Evolutionary conservation across 2,113 vertebrate species (phyloP), one percentile per base, ranked within the genome.

Genomic region (Heterocephalus glaber): DNA sequence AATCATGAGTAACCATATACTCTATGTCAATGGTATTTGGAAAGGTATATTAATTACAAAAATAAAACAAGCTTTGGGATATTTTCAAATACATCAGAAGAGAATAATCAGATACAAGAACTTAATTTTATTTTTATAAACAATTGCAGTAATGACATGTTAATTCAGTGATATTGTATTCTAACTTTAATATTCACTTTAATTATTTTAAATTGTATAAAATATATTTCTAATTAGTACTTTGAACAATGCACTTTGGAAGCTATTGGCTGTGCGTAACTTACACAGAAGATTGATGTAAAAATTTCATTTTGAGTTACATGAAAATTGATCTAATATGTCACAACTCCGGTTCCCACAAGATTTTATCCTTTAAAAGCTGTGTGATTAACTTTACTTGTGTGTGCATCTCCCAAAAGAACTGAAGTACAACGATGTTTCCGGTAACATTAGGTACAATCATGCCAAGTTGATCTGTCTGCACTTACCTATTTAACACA

Each of bases 311-410:
- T 76, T 74, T 98, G 90, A 84, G 83, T 94, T 81, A 84, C 44
- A 86, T 49, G 44, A 90, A 92, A 97, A 97, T 41, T 93, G 49
- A n/a, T 88, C 94, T 98, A 97, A 93, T 10, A 65, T 96, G 88
- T 97, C 97, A 97, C 89, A 97, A 97, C 93, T 97, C 79, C 28
- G 83, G 49, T 49, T 91, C 96, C 95, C 97, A 65, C 92, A 97
- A 86, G 92, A 79, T 76, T 63, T 83, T 93, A 86, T 92, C 88
- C 90, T 96, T 92, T 95, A 93, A 96, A 96, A 96, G 87, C 87
- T 96, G 28, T 13, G 58, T 92, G 93, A 94, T 96, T 94, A 92
- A 90, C 60, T 93, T 72, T n/a, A 83, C 91, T 86, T 70, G 52
- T 70, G 83, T 94, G 68, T 81, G 65, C 24, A 88, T 68, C 54